Evolutionary conservation across 2,113 vertebrate species (phyloP).

Genomic region (Nothocercus nigrocapillus): DNA sequence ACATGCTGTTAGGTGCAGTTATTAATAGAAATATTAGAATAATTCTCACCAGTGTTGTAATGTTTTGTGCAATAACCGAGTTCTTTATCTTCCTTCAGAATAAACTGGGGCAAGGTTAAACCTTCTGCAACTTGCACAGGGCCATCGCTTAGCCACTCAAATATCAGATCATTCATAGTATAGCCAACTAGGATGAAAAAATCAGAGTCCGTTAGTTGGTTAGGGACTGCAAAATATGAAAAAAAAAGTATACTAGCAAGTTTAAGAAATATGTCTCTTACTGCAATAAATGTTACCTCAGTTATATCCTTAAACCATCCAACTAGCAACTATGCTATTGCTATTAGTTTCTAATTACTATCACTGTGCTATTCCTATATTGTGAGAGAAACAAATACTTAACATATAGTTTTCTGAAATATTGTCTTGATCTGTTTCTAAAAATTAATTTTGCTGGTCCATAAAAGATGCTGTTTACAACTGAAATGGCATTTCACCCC

Average conservation of each 20-base stretch:
- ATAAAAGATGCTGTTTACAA: not conserved
- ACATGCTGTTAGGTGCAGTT: not conserved
- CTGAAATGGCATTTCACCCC: not conserved
- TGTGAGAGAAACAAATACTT: not conserved
- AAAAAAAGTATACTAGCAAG: not conserved
- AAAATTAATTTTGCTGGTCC: not conserved
- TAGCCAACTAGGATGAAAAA: slow-evolving; percentile 89
- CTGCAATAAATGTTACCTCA: not conserved
- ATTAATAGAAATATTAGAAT: not conserved
- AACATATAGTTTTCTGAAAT: not conserved
- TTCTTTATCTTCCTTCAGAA: slow-evolving; percentile 96
- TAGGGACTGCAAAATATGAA: not conserved
- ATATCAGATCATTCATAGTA: slow-evolving; percentile 98
- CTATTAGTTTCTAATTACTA: not conserved
- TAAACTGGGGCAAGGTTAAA: slow-evolving; percentile 95
- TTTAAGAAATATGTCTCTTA: not conserved
- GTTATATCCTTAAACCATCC: not conserved
- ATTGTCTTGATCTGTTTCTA: not conserved
- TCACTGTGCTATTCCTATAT: not conserved
- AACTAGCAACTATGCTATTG: not conserved
- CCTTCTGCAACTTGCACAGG: slow-evolving; percentile 97
- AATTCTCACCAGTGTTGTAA: slow-evolving; percentile 93
- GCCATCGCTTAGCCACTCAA: slow-evolving; percentile 94
- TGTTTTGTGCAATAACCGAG: slow-evolving; percentile 98
- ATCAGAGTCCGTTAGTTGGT: slow-evolving; percentile 30